phyloP scores from a whole-genome alignment of 2,888 invertebrate species.

The Allacma fusca region DNA sequence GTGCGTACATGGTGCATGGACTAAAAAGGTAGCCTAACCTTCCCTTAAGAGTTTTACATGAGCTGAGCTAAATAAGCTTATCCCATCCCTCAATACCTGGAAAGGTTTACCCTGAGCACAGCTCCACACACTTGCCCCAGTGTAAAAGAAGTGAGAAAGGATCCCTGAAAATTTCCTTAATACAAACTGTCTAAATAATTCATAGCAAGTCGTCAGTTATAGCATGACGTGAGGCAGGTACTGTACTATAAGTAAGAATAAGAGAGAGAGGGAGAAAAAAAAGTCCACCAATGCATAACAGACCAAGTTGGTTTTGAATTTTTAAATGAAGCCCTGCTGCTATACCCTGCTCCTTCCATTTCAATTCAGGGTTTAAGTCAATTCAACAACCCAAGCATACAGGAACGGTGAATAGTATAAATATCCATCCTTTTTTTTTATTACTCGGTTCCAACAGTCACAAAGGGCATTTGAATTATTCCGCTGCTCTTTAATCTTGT shows the following conservation, averaged over 20 bases:
- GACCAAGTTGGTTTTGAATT: constrained; percentile 13
- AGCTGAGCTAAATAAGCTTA: no score
- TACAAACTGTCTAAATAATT: constrained; percentile 34
- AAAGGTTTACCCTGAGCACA: no score
- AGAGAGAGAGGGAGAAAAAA: background rate
- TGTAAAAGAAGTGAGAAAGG: background rate
- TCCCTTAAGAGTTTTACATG: no score
- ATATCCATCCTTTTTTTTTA: background rate
- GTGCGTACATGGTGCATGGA: no score
- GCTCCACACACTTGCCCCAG: background rate
- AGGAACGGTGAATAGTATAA: background rate
- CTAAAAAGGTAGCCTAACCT: no score
- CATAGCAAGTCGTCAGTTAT: constrained; percentile 10
- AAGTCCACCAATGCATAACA: background rate
- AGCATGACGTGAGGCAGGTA: constrained; percentile 16
- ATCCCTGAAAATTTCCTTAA: background rate
- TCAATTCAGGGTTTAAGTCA: constrained; percentile 5
- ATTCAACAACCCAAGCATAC: background rate
- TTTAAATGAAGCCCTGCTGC: constrained; percentile 35
- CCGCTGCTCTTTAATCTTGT: background rate
- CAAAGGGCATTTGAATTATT: constrained; percentile 11
- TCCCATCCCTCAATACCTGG: no score
- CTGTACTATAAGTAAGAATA: background rate
- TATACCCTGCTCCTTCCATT: constrained; percentile 4
- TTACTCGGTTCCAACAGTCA: background rate